These are phyloP conservation scores for Mastigias papua DNA, from an alignment of 30 jellyfish, hydroid and myxozoan species.

Conservation along the genomic window DNA sequence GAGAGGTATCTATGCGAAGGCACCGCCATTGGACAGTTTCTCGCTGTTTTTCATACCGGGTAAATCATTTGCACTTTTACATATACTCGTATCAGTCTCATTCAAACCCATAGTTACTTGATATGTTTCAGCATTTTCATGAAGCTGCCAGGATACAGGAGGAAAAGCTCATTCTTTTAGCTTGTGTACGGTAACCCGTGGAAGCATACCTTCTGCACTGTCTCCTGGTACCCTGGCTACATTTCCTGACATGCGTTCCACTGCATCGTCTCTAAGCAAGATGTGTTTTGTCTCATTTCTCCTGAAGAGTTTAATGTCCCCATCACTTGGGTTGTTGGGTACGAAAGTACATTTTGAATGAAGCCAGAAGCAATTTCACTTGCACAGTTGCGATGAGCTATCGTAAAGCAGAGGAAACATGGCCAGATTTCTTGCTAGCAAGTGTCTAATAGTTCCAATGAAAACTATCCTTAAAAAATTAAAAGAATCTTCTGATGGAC, in stretches of 20 bases:
- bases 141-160: background rate
- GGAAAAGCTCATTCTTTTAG: conserved; percentile 34
- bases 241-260: background rate
- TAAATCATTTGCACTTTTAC: background rate
- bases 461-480: too few relatives aligned
- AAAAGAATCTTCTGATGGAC: too few relatives aligned
- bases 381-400: too few relatives aligned
- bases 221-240: background rate
- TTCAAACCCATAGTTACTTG: background rate
- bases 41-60: background rate
- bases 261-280: background rate
- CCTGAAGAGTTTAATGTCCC: background rate
- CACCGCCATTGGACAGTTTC: background rate
- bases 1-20: background rate
- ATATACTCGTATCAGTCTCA: background rate
- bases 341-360: background rate
- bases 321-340: background rate
- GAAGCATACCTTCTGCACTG: conserved; percentile 25
- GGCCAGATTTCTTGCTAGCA: too few relatives aligned
- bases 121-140: background rate
- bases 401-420: too few relatives aligned
- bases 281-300: background rate
- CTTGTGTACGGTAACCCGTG: conserved; percentile 71
- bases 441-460: too few relatives aligned
- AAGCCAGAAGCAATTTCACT: too few relatives aligned